Evolutionary conservation across 2,113 vertebrate genomes (phyloP).

Genomic region (Oryzias celebensis): DNA sequence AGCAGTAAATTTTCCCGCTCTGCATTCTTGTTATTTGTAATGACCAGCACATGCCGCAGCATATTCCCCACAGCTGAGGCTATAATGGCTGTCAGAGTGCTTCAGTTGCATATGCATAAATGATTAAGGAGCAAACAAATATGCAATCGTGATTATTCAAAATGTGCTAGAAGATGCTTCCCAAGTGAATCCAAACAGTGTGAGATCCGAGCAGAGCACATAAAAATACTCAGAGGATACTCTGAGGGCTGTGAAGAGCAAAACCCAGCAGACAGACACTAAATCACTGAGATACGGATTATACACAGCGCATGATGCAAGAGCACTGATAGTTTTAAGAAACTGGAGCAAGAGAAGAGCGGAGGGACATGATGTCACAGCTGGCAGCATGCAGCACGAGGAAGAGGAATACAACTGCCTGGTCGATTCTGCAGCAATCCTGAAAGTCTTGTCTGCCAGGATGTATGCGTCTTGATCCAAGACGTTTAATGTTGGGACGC

Average conservation of each 20-base stretch:
- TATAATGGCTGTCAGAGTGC: conserved; percentile 21
- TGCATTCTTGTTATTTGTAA: conserved; percentile 29
- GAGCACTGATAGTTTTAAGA: conserved; percentile 11
- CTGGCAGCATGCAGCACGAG: conserved; percentile 12
- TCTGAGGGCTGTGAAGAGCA: conserved; percentile 33
- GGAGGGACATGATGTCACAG: conserved; percentile 21
- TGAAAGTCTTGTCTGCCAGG: conserved; percentile 4
- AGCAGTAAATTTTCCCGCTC: conserved; percentile 22
- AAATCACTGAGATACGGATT: conserved; percentile 32
- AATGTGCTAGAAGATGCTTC: conserved; percentile 36
- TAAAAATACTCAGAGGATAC: conserved; percentile 45
- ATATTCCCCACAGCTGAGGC: conserved; percentile 13
- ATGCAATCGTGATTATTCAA: conserved; percentile 45
- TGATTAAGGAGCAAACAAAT: conserved; percentile 48
- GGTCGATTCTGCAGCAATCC: conserved; percentile 9
- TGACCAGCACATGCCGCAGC: conserved; percentile 20
- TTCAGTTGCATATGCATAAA: conserved; percentile 29
- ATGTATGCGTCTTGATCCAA: conserved; percentile 10
- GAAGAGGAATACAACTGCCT: conserved; percentile 10
- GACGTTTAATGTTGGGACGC: background rate
- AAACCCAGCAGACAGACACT: conserved; percentile 38
- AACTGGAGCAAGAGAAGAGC: conserved; percentile 35
- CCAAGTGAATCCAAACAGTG: conserved; percentile 49
- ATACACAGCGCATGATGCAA: conserved; percentile 26
- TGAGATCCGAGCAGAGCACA: conserved; percentile 30